Evolutionary conservation across 2,113 vertebrate species (phyloP).

Genomic region (Procavia capensis): DNA sequence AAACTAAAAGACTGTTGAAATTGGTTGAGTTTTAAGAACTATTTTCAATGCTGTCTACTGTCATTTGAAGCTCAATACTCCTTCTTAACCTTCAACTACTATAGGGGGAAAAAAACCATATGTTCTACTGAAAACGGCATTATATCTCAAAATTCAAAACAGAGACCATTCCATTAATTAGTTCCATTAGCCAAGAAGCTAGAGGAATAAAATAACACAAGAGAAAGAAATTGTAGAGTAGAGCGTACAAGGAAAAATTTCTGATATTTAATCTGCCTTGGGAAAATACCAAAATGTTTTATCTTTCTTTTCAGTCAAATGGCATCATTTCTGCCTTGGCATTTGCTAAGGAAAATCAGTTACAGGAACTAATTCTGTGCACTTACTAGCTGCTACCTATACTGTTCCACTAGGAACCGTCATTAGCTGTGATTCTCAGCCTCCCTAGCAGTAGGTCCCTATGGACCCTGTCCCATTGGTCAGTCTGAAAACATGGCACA

Average conservation of each 20-base stretch:
- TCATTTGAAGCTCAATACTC: not conserved
- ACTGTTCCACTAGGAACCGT: not conserved
- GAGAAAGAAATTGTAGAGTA: not conserved
- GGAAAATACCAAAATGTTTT: conserved; percentile 14
- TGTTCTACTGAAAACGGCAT: not conserved
- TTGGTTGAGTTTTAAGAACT: conserved; percentile 1
- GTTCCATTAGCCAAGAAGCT: not conserved
- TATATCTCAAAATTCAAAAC: not conserved
- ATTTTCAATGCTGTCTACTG: not conserved
- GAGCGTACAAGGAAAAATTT: not conserved
- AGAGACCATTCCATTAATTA: not conserved
- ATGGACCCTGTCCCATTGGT: conserved; percentile 66
- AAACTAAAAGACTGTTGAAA: conserved; percentile 31
- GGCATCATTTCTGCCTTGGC: not conserved
- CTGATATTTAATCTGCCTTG: conserved; percentile 11
- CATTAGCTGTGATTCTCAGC: conserved; percentile 2
- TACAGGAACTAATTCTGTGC: not conserved
- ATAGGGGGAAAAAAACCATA: not conserved
- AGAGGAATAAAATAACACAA: not conserved
- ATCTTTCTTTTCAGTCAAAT: conserved; percentile 40
- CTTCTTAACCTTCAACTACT: not conserved
- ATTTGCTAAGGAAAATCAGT: not conserved
- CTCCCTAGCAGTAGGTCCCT: conserved; percentile 54
- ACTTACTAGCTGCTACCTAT: conserved; percentile 46
- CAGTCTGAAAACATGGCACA: conserved; percentile 78